Conservation (phyloP, 2,797 vertebrate genomes). For the Gymnodraco acuticeps region DNA sequence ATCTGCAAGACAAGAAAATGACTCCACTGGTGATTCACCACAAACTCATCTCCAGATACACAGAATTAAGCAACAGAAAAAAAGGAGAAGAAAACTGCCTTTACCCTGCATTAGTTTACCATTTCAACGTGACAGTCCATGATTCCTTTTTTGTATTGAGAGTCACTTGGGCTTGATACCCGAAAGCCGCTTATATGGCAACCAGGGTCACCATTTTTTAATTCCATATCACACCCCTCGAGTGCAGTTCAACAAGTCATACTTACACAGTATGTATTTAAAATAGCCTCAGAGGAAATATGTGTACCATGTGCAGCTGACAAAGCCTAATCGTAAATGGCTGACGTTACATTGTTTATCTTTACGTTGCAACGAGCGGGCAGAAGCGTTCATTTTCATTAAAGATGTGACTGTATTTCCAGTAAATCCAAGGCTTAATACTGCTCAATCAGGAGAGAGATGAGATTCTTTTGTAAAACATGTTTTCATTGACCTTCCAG, state of each 20-base stretch:
- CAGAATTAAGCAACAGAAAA: constrained; percentile 57
- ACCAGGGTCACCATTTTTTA: constrained; percentile 63
- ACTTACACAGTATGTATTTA: constrained; percentile 49
- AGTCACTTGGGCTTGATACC: constrained; percentile 64
- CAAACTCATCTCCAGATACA: constrained; percentile 66
- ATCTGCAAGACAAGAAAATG: constrained; percentile 69
- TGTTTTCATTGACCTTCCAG: constrained; percentile 35
- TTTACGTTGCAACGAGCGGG: constrained; percentile 25
- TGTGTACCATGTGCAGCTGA: constrained; percentile 59
- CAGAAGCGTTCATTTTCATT: constrained; percentile 1
- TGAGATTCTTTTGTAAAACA: constrained; percentile 36
- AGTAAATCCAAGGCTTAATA: constrained; percentile 59
- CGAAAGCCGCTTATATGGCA: constrained; percentile 70
- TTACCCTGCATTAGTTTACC: constrained; percentile 76
- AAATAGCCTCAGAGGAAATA: constrained; percentile 52
- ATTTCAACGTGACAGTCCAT: constrained; percentile 66
- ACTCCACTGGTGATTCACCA: constrained; percentile 76
- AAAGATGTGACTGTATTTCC: constrained; percentile 52
- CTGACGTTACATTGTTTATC: constrained; percentile 24
- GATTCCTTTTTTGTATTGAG: constrained; percentile 66
- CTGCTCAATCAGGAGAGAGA: constrained; percentile 39
- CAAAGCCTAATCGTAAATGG: constrained; percentile 38
- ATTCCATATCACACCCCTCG: constrained; percentile 65
- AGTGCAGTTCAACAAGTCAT: constrained; percentile 72
- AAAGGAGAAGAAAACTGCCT: constrained; percentile 50